Conservation (phyloP, 2,888 invertebrate species). For the Hedya salicella region DNA sequence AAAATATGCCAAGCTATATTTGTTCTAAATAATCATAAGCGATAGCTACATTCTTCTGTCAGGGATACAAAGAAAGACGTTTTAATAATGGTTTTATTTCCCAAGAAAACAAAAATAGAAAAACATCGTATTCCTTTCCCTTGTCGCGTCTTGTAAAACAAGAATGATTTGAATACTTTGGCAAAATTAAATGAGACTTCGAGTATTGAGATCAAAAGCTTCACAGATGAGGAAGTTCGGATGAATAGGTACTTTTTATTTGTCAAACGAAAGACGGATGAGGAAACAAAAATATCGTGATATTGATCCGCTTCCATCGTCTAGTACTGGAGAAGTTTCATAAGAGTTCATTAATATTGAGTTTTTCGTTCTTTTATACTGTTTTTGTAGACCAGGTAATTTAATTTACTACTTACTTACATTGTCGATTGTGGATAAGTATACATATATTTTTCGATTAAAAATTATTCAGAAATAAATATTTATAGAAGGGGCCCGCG, state of each 20-base stretch:
- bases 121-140: constrained; percentile 26
- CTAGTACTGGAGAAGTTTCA: background rate
- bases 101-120: constrained; percentile 23
- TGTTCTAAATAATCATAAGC: background rate
- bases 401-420: no score
- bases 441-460: no score
- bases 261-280: constrained; percentile 25
- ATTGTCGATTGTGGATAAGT: no score
- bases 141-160: constrained; percentile 25
- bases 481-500: no score
- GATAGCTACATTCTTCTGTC: constrained; percentile 4
- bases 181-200: constrained; percentile 53
- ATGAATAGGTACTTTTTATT: constrained; percentile 20
- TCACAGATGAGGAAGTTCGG: constrained; percentile 35
- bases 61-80: constrained; percentile 7
- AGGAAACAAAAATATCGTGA: constrained; percentile 13
- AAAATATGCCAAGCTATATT: background rate
- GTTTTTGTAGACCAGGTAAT: background rate
- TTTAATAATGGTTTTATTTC: constrained; percentile 30
- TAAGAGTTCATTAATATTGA: background rate
- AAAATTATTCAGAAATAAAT: no score
- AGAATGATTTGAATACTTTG: constrained; percentile 52
- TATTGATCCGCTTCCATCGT: constrained; percentile 13
- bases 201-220: constrained; percentile 52
- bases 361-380: background rate